Evolutionary conservation across 2,888 invertebrate genomes (phyloP).

Genomic region (Cinara cedri): DNA sequence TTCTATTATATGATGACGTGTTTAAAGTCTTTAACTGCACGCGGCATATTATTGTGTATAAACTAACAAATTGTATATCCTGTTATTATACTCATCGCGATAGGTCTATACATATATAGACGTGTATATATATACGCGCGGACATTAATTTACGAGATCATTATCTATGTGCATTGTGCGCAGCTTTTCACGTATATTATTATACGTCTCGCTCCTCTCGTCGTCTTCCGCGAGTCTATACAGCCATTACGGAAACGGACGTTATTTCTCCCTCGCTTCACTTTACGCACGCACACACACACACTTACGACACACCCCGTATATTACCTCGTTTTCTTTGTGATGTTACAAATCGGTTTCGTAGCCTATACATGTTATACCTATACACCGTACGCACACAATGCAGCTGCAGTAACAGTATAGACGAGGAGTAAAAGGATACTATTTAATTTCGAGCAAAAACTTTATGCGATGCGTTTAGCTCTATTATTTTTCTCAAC

Average conservation of each 20-base stretch:
- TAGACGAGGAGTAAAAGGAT: neutral
- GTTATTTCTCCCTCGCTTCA: neutral
- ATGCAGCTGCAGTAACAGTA: too few relatives aligned
- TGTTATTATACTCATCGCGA: neutral
- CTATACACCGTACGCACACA: neutral
- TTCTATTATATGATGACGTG: neutral
- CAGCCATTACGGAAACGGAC: neutral
- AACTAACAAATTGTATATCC: too few relatives aligned
- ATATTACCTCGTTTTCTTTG: conserved; percentile 3
- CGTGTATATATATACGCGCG: neutral
- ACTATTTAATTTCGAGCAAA: conserved; percentile 9
- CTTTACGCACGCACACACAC: too few relatives aligned
- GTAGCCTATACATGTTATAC: neutral
- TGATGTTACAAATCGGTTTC: conserved; percentile 32
- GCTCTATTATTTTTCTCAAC: conserved; percentile 5
- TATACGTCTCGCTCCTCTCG: neutral
- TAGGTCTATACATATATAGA: neutral
- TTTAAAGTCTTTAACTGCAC: too few relatives aligned
- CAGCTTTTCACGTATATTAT: neutral
- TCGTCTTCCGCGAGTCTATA: neutral
- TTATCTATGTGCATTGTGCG: neutral
- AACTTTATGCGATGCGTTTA: neutral
- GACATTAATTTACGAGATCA: conserved; percentile 24
- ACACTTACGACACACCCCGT: too few relatives aligned
- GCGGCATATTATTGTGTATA: too few relatives aligned